Percentiles rank a stretch among this genome's conserved stretches.
Evolutionary conservation across 1,140 invertebrate species (phyloP).

Genomic region (Orchesella cincta): DNA sequence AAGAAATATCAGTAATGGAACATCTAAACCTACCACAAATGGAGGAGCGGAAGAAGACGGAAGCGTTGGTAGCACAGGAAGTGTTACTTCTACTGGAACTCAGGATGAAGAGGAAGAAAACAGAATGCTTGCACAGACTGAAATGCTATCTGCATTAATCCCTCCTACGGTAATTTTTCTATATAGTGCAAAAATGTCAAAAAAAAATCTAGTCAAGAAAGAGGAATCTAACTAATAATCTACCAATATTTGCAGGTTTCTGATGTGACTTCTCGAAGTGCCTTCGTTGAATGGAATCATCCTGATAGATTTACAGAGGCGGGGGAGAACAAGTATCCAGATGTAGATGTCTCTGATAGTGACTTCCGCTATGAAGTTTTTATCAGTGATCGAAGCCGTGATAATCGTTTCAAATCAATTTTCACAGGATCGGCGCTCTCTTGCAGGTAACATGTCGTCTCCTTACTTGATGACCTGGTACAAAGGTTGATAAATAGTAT

Average conservation of each 20-base stretch:
- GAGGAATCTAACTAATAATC: not conserved
- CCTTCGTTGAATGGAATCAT: conserved; percentile 74
- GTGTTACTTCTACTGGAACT: conserved; percentile 56
- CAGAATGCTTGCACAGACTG: conserved; percentile 61
- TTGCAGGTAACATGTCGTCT: conserved; percentile 59
- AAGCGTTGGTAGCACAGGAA: conserved; percentile 55
- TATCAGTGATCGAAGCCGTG: conserved; percentile 73
- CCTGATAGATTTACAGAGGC: conserved; percentile 65
- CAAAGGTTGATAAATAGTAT: too few species aligned
- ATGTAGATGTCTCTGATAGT: conserved; percentile 56
- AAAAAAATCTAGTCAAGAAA: too few species aligned
- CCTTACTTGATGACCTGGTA: not conserved
- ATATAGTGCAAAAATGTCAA: not conserved
- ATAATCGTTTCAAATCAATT: conserved; percentile 75
- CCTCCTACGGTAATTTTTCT: conserved; percentile 67
- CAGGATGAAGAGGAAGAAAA: conserved; percentile 69
- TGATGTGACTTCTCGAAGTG: conserved; percentile 74
- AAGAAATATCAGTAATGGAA: conserved; percentile 41
- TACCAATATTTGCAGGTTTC: conserved; percentile 63
- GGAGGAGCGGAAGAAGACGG: conserved; percentile 69
- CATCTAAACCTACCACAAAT: conserved; percentile 52
- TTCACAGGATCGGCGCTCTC: conserved; percentile 72
- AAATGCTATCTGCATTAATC: conserved; percentile 71
- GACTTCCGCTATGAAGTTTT: conserved; percentile 76
- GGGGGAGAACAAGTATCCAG: conserved; percentile 55